Conservation (phyloP, 1,140 invertebrate species). For the Bombus breviceps region DNA sequence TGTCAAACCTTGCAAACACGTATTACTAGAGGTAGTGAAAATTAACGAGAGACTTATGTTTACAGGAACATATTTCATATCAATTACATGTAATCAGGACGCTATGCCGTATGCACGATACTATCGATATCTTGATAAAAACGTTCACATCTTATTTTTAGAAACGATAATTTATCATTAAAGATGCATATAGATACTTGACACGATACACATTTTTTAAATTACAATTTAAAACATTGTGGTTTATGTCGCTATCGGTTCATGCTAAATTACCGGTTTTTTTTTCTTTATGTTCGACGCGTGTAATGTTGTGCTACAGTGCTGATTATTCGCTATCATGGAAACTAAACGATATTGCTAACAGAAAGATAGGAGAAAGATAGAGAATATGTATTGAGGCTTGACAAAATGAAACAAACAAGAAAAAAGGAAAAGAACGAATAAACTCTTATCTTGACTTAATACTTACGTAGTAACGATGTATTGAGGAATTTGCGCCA, state of each 20-base stretch:
- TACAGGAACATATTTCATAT: neutral
- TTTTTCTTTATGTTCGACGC: neutral
- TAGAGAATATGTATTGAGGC: neutral
- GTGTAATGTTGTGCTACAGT: neutral
- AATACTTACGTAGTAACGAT: conserved; percentile 76
- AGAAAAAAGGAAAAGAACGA: conserved; percentile 5
- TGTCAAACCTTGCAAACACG: neutral
- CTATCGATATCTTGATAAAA: conserved; percentile 1
- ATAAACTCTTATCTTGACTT: neutral
- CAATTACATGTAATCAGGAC: neutral
- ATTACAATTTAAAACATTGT: neutral
- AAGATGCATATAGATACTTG: neutral
- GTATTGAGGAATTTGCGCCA: conserved; percentile 79
- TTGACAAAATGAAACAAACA: neutral
- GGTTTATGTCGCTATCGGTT: neutral
- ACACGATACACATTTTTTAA: neutral
- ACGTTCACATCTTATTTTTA: neutral
- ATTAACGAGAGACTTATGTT: neutral
- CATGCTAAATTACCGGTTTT: neutral
- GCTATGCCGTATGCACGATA: neutral
- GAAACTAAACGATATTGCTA: neutral
- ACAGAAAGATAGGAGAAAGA: neutral
- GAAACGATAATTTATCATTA: neutral
- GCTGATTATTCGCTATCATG: neutral
- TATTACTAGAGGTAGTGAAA: neutral